Percentiles rank a stretch among this genome's conserved stretches.
These are phyloP conservation scores for Rhorus exstirpatorius DNA, from an alignment of 2,888 invertebrate species.

Conservation along the genomic window DNA sequence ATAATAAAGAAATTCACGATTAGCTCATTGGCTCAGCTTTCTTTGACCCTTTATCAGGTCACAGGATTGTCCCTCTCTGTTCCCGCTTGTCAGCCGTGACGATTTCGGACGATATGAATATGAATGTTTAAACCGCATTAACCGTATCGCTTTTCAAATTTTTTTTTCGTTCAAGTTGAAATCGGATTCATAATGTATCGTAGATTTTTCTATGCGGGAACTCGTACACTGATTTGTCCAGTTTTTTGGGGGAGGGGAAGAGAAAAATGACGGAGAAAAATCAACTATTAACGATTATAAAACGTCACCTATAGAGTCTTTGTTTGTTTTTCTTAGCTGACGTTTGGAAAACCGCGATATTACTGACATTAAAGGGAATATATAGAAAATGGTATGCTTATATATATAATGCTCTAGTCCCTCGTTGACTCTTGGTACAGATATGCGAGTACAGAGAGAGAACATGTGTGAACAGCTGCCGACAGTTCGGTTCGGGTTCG, in stretches of 20 bases:
- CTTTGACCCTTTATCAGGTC: too few species aligned
- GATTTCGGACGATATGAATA: too few species aligned
- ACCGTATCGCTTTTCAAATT: too few species aligned
- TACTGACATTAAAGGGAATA: slow-evolving; percentile 22
- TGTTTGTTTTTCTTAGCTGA: slow-evolving; percentile 50
- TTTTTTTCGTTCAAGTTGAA: too few species aligned
- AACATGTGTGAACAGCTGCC: slow-evolving; percentile 85
- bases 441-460: slow-evolving; percentile 49
- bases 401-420: slow-evolving; percentile 32
- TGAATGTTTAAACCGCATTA: too few species aligned
- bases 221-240: not conserved
- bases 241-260: not conserved
- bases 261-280: slow-evolving; percentile 15
- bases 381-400: slow-evolving; percentile 21
- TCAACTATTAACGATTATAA: slow-evolving; percentile 45
- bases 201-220: not conserved
- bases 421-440: slow-evolving; percentile 55
- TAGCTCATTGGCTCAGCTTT: too few species aligned
- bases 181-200: not conserved
- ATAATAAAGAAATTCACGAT: too few species aligned
- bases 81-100: too few species aligned
- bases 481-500: slow-evolving; percentile 74
- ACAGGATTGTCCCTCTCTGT: too few species aligned
- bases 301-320: slow-evolving; percentile 35
- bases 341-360: slow-evolving; percentile 36